Conservation (phyloP, 2,113 vertebrate species). For the Sorex araneus region DNA sequence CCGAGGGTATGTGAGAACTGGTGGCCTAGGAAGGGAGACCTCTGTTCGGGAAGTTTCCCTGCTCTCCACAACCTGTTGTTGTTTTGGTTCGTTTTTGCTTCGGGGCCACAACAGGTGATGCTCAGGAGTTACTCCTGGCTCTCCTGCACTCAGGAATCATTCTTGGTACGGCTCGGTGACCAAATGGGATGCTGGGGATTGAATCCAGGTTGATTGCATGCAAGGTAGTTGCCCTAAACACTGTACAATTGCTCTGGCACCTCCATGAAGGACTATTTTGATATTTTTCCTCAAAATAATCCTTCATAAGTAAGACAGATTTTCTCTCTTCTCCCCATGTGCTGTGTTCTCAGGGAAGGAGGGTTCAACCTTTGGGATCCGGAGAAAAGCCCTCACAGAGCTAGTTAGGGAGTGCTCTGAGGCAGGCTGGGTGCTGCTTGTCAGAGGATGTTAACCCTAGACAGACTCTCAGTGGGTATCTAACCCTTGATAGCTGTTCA, state of each 20-base stretch:
- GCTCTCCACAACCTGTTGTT: background rate
- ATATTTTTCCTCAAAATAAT: background rate
- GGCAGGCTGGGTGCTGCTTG: background rate
- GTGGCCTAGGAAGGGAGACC: background rate
- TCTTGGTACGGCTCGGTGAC: too few species aligned
- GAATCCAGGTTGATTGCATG: too few species aligned
- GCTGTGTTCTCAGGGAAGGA: background rate
- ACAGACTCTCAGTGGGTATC: slow-evolving; percentile 46
- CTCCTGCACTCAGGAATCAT: too few species aligned
- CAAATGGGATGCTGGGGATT: too few species aligned
- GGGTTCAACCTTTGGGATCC: slow-evolving; percentile 33
- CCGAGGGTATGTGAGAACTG: rapidly evolving
- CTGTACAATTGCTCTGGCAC: too few species aligned
- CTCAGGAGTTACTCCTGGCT: too few species aligned
- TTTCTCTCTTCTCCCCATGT: background rate
- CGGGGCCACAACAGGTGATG: too few species aligned
- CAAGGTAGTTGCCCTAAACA: too few species aligned
- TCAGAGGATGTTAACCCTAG: background rate
- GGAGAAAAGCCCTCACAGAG: slow-evolving; percentile 16
- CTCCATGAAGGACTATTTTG: too few species aligned
- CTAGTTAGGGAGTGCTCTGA: slow-evolving; percentile 8
- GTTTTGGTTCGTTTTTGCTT: background rate
- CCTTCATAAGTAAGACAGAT: background rate
- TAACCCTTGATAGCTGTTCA: slow-evolving; percentile 39
- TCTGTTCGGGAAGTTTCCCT: too few species aligned